These are phyloP conservation scores for Ovibos moschatus DNA, from an alignment of 2,113 vertebrate species.

Conservation along the genomic window DNA sequence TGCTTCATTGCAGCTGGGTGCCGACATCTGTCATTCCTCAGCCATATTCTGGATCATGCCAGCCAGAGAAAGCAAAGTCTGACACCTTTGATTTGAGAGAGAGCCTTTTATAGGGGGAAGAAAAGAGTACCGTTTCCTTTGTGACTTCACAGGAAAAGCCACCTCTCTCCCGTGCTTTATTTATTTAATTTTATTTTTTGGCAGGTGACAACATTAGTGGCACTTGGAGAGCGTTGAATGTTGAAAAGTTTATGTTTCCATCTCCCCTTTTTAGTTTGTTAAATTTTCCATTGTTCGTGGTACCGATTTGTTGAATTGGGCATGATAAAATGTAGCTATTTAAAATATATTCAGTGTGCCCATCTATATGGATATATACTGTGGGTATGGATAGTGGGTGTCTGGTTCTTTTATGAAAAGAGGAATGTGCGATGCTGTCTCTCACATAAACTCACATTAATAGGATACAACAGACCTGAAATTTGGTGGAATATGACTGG, in stretches of 20 bases:
- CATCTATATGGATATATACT: background rate
- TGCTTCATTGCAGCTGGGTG: conserved; percentile 91
- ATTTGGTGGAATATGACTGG: background rate
- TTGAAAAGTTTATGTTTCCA: conserved; percentile 64
- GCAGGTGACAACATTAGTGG: background rate
- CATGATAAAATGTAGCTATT: conserved; percentile 39
- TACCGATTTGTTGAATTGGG: background rate
- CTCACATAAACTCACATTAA: background rate
- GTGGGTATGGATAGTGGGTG: background rate
- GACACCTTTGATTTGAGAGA: conserved; percentile 85
- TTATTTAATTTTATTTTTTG: background rate
- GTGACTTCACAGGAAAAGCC: conserved; percentile 74
- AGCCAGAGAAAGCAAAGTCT: conserved; percentile 83
- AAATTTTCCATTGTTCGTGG: conserved; percentile 64
- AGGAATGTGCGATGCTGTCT: background rate
- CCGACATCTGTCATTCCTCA: conserved; percentile 94
- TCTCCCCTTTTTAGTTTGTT: conserved; percentile 59
- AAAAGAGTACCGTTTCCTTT: conserved; percentile 76
- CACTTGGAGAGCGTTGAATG: background rate
- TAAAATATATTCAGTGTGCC: background rate
- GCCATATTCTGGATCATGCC: conserved; percentile 84
- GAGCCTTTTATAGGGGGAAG: conserved; percentile 77
- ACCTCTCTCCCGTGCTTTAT: conserved; percentile 14
- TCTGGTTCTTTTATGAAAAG: background rate
- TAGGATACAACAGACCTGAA: background rate